These are phyloP conservation scores for Erythrocebus patas DNA, from an alignment of 2,113 vertebrate species.

Conservation along the genomic window DNA sequence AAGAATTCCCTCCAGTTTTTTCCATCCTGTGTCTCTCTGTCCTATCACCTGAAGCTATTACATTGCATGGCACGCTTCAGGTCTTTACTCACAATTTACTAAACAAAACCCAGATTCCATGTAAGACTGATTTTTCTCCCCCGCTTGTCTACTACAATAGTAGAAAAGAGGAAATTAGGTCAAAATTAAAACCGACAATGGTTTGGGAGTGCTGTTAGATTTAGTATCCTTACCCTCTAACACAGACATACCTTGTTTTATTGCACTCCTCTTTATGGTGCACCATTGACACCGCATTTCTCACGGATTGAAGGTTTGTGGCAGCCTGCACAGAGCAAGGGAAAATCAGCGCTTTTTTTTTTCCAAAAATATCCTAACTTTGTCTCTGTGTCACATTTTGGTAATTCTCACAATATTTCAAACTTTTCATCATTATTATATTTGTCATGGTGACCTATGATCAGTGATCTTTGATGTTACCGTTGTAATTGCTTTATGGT, in stretches of 20 bases:
- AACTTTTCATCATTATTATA: neutral
- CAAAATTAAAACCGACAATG: neutral
- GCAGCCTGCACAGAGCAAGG: neutral
- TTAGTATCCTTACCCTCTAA: neutral
- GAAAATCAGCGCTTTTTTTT: neutral
- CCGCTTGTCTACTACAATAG: neutral
- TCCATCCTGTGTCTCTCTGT: neutral
- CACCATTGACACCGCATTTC: neutral
- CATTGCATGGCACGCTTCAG: neutral
- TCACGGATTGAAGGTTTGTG: neutral
- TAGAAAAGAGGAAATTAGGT: neutral
- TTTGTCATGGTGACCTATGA: neutral
- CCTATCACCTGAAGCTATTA: neutral
- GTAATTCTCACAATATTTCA: neutral
- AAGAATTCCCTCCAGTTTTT: neutral
- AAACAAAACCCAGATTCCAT: neutral
- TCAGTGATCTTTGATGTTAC: neutral
- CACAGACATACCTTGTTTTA: neutral
- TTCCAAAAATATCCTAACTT: neutral
- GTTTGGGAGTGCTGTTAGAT: neutral
- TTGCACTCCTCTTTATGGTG: neutral
- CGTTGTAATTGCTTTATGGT: neutral
- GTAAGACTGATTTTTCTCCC: neutral
- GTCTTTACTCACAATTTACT: neutral
- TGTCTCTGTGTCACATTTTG: neutral